Base-by-base conservation (phyloP, 2,888 invertebrate species). In the Heliothis peltigera region DNA sequence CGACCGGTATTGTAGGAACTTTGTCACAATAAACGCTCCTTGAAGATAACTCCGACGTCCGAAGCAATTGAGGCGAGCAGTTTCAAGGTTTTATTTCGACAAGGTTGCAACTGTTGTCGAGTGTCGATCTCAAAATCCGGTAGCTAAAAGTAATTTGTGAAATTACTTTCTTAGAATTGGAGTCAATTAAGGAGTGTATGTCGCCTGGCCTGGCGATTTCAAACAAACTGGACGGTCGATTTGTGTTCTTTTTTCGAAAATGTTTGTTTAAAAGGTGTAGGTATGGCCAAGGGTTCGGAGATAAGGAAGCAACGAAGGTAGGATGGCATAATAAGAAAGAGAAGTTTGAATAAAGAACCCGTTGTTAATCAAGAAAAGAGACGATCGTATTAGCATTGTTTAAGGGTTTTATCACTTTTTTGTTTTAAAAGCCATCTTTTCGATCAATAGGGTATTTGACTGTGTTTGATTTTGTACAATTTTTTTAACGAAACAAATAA, bases 111-210 rank as follows among this genome's bases (percentile, higher is more conserved):
- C 55, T 73, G 76, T 80, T 79, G 83, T 84, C 84, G 84, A 84
- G 88, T 87, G 90, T 89, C 85, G 90, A 91, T 92, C 90, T 90
- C 73, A 84, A 91, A 94, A 88, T 92, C 91, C 94, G 89, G 95
- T 95, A 95, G 95, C 95, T 84, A 83, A 90, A 92, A 93, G 92
- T 92, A 95, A 95, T 95, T 95, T 94, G 95, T 95, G 95, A 95
- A 95, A 95, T 95, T 94, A 93, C 91, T 88, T 95, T 95, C 95
- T 91, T 89, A 93, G 95, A 95, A 95, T 92, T 88, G 91, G 88
- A 90, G 88, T 91, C 92, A 94, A 94, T 95, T 94, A 94, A 93
- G 87, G 87, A 79, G 75, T 63, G 73, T 75, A 71, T 78, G 78
- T 76, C 75, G 75, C 72, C 60, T 56, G 70, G 46, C 64, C 55